Base-by-base conservation (phyloP, 35 echinoderm and acorn worm genomes). In the Eucidaris tribuloides region DNA sequence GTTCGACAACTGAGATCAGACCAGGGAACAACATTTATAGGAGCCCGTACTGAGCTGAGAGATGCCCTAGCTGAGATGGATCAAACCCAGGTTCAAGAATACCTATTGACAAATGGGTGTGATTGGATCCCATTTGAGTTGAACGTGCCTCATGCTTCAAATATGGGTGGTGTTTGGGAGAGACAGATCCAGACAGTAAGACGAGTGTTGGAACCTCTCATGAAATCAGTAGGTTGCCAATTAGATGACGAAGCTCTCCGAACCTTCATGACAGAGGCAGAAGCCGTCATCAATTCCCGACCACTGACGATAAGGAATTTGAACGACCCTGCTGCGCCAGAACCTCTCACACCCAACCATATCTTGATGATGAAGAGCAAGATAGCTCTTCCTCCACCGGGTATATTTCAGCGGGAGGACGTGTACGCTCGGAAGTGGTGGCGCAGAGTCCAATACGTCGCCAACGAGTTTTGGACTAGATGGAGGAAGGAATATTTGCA, bases 11-110 rank as follows among this genome's bases (percentile, higher is more conserved):
- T 92, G 46, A 54, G 84, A n/a, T 68, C 74, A 13, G 89, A 92
- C 44, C 76, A 71, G 60, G 83, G 83, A 48, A 79, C 83, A 9
- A 92, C 58, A 58, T 87, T 92, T 35, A 50, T 92, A 29, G 89
- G 84, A 23, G 84, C 89, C 7, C 36, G 49, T 19, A 85, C 29
- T 17, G 90, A 87, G 54, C 43, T 92, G 32, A 39, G 27, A 46
- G 84, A 91, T 20, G 81, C 76, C 9, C n/a, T n/a, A n/a, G n/a
- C n/a, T n/a, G 80, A 89, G 62, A 89, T 89, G 79, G 46, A 89
- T 22, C 44, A 68, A n/a, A 56, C 17, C n/a, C 37, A 84, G n/a
- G 82, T 84, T 20, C 17, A 33, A 17, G 57, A 71, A 28, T 84
- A 71, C 63, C 63, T 84, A 17, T 4, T 70, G n/a, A 46, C 45